Evolutionary conservation across 2,113 vertebrate species (phyloP).

Genomic region (Synchiropus splendidus): DNA sequence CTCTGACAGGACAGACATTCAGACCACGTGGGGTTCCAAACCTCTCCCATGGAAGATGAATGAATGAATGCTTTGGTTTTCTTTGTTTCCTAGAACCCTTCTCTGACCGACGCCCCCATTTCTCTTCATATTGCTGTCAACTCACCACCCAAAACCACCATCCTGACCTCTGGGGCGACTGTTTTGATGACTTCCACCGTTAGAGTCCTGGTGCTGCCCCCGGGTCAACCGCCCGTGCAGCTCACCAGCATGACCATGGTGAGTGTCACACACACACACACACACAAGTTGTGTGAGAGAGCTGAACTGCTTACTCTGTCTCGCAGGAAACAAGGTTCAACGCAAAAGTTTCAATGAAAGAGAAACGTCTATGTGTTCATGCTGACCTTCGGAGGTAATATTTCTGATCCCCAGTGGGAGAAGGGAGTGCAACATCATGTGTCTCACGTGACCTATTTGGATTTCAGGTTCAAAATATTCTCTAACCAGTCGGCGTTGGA

Average conservation of each 20-base stretch:
- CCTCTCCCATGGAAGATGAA: too few relatives aligned
- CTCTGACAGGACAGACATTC: too few relatives aligned
- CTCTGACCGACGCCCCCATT: slow-evolving; percentile 74
- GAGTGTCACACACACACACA: slow-evolving; percentile 7
- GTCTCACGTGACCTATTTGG: not conserved
- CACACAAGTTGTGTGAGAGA: too few relatives aligned
- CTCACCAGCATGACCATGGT: slow-evolving; percentile 93
- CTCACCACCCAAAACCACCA: slow-evolving; percentile 69
- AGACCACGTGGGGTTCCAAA: too few relatives aligned
- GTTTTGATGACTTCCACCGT: slow-evolving; percentile 74
- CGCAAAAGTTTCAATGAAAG: slow-evolving; percentile 78
- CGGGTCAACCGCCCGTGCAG: slow-evolving; percentile 56
- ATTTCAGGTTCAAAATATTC: slow-evolving; percentile 85
- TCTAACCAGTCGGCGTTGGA: slow-evolving; percentile 89
- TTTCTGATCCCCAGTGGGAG: not conserved
- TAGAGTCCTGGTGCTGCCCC: slow-evolving; percentile 72
- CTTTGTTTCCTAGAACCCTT: slow-evolving; percentile 60
- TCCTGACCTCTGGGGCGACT: slow-evolving; percentile 78
- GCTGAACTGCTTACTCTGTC: not conserved
- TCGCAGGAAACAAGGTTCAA: slow-evolving; percentile 78
- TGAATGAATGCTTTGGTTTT: too few relatives aligned
- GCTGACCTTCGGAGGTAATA: slow-evolving; percentile 81
- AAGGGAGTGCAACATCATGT: not conserved
- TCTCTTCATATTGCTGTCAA: slow-evolving; percentile 73
- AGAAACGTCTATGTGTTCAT: slow-evolving; percentile 73